Conservation (phyloP, 2,888 invertebrate species). For the Hydropsyche betteni region DNA sequence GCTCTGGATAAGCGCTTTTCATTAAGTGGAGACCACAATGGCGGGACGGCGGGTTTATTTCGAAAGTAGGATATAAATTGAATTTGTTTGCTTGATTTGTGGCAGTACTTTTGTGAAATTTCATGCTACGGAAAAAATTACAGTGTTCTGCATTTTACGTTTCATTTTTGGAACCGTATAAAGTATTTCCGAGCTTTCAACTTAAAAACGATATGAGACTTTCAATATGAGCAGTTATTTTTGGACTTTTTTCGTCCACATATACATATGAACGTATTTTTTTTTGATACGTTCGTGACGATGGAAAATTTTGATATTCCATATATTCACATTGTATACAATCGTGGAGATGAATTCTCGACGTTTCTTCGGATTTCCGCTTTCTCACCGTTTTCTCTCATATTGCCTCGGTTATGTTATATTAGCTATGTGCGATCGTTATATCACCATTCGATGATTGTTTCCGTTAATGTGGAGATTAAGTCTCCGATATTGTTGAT, state of each 20-base stretch:
- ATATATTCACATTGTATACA: neutral
- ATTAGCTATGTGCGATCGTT: neutral
- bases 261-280: no score
- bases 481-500: constrained; percentile 14
- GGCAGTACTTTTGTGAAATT: constrained; percentile 20
- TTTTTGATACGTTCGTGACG: neutral
- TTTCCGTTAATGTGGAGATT: constrained; percentile 28
- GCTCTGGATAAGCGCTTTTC: constrained; percentile 19
- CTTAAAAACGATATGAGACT: neutral
- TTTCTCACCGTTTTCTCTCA: neutral
- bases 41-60: constrained; percentile 1
- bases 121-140: neutral
- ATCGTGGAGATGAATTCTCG: neutral
- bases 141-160: no score
- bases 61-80: constrained; percentile 25
- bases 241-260: no score
- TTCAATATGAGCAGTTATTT: neutral
- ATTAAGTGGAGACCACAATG: constrained; percentile 8
- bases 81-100: constrained; percentile 17
- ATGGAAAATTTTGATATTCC: constrained; percentile 1
- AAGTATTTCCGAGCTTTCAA: constrained; percentile 5
- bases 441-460: constrained; percentile 22
- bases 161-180: neutral
- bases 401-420: neutral
- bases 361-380: constrained; percentile 1